These are phyloP conservation scores for Phylloscopus trochilus DNA, from an alignment of 2,113 vertebrate genomes.

Conservation along the genomic window DNA sequence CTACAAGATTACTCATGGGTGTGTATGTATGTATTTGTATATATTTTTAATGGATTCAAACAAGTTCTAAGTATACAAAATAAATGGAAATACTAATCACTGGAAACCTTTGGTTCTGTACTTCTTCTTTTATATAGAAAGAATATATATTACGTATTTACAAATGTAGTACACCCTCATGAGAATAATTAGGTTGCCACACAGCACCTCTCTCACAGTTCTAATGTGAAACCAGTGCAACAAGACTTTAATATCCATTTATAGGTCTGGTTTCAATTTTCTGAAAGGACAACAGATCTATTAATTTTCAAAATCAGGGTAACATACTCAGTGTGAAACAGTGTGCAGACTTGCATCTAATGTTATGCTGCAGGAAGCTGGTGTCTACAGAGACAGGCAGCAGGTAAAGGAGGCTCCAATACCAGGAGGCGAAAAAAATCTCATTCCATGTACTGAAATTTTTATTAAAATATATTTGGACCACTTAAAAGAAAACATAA, in stretches of 20 bases:
- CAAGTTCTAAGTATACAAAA: not conserved
- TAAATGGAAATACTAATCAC: not conserved
- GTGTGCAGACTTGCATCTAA: not conserved
- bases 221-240: not conserved
- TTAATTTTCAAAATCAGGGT: not conserved
- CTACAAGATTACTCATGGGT: not conserved
- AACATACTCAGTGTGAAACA: not conserved
- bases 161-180: not conserved
- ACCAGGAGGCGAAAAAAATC: not conserved
- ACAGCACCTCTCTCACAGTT: not conserved
- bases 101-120: not conserved
- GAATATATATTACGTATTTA: not conserved
- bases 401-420: not conserved
- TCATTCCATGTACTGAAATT: not conserved
- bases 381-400: not conserved
- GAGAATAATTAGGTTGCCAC: not conserved
- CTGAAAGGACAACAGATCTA: not conserved
- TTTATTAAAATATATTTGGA: not conserved
- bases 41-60: not conserved
- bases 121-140: not conserved
- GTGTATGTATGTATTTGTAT: not conserved
- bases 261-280: not conserved
- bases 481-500: not conserved
- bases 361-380: not conserved
- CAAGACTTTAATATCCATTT: not conserved